Base-by-base conservation (phyloP, 2,888 invertebrate genomes). In the Drosophila nr. fundita region DNA sequence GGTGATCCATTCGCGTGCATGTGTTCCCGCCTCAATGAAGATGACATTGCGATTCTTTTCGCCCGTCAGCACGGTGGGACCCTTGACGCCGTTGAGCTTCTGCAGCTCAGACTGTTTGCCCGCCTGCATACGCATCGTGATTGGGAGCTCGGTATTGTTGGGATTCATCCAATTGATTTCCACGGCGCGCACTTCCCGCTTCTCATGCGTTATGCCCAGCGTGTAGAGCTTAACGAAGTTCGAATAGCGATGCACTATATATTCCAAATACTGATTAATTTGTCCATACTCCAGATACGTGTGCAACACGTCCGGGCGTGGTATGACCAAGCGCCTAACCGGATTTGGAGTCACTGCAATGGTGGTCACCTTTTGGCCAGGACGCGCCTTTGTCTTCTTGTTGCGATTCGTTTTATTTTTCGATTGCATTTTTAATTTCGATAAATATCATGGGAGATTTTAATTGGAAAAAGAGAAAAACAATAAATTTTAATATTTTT, bases 1-100 rank as follows among this genome's bases (percentile, higher is more conserved):
- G 0, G 95, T 94, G 54, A 95, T 95, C 96, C 96, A 96, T 91
- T 96, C 96, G 0, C 96, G 94, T 0, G 95, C 95, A 91, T 96
- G 96, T 3, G 92, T 92, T 18, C 93, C 93, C 10, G 91, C 93
- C 74, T 93, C 93, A 53, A 93, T 93, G 45, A 93, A 91, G 3
- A 93, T 86, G 36, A 91, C 85, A 65, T 92, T 90, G 30, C 91
- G 82, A 52, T 73, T 50, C 7, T 59, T 71, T 1, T 83, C 80
- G 2, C 80, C 75, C 15, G 71, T 40, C n/a, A 62, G 8, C 11
- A 76, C 76, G 38, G 45, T 27, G 2, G 67, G 78, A 4, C 54
- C 70, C 2, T 70, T 68, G 7, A n/a, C 27, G 0, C 58, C 55
- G 2, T 59, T 61, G 10, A 18, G 57, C n/a, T 45, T 61, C 2